Conservation (phyloP, 2,113 vertebrate genomes). For the Aegithalos caudatus region DNA sequence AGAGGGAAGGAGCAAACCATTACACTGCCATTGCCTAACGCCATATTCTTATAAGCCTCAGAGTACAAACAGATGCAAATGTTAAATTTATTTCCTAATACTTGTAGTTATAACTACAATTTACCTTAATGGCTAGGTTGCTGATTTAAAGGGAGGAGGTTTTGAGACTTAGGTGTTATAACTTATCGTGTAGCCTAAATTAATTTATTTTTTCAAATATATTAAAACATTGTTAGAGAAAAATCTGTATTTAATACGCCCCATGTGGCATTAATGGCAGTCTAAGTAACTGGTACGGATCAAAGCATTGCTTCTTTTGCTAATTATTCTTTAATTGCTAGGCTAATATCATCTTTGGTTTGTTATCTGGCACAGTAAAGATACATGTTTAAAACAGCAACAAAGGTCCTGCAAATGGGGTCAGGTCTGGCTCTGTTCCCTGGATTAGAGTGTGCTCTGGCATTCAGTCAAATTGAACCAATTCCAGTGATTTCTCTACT, state of each 20-base stretch:
- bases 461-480: background rate
- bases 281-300: background rate
- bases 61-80: background rate
- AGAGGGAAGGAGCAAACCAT: background rate
- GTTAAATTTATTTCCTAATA: slow-evolving; percentile 3
- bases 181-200: background rate
- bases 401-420: slow-evolving; percentile 2
- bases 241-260: background rate
- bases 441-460: background rate
- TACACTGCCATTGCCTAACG: background rate
- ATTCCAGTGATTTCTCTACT: background rate
- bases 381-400: background rate
- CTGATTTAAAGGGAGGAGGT: background rate
- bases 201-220: background rate
- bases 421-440: slow-evolving; percentile 11
- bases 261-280: background rate
- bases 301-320: background rate
- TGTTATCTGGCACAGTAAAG: background rate
- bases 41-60: background rate
- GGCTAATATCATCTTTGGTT: background rate
- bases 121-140: background rate
- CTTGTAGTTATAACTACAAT: background rate
- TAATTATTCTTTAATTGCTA: slow-evolving; percentile 8
- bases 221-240: background rate
- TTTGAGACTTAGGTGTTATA: background rate